Percentiles rank a stretch among this genome's conserved stretches.
phyloP scores from a whole-genome alignment of 35 echinoderm and acorn worm genomes.

The Eucidaris tribuloides region DNA sequence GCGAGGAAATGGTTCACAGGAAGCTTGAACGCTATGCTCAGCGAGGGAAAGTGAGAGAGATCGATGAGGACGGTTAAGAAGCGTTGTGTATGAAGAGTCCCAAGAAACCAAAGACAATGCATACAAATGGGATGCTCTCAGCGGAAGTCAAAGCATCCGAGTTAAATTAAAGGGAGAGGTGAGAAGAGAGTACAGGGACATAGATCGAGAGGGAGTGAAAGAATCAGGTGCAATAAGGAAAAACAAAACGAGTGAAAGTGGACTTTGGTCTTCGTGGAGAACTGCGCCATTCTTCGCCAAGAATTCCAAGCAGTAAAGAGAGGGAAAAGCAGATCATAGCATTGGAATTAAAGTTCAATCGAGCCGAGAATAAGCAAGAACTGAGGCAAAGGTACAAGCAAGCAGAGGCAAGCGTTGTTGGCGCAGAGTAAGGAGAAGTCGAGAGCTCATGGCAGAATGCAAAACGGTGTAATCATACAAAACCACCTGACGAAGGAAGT shows the following conservation, averaged over 20 bases:
- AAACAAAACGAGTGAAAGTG: not conserved
- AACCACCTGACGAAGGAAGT: not conserved
- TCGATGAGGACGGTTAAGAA: conserved; percentile 17
- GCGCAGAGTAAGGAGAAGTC: not conserved
- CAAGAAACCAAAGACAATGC: conserved; percentile 11
- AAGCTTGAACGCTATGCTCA: not conserved
- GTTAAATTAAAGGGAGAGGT: not conserved
- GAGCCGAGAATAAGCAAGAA: not conserved
- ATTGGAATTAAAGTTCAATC: not conserved
- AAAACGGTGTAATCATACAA: not conserved
- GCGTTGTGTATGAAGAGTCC: not conserved
- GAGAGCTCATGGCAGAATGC: not conserved
- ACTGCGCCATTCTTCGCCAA: not conserved
- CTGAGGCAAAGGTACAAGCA: not conserved
- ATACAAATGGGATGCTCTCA: conserved; percentile 9
- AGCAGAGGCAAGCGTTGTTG: not conserved
- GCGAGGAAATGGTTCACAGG: not conserved
- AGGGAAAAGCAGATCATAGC: not conserved
- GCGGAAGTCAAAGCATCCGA: not conserved
- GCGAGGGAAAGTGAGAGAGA: not conserved
- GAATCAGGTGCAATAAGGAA: not conserved
- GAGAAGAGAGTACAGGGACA: not conserved
- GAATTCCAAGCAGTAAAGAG: conserved; percentile 4
- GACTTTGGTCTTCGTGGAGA: not conserved
- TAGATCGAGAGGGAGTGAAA: not conserved